These are phyloP conservation scores for Brienomyrus longianalis DNA, from an alignment of 2,113 vertebrate genomes.

Conservation along the genomic window DNA sequence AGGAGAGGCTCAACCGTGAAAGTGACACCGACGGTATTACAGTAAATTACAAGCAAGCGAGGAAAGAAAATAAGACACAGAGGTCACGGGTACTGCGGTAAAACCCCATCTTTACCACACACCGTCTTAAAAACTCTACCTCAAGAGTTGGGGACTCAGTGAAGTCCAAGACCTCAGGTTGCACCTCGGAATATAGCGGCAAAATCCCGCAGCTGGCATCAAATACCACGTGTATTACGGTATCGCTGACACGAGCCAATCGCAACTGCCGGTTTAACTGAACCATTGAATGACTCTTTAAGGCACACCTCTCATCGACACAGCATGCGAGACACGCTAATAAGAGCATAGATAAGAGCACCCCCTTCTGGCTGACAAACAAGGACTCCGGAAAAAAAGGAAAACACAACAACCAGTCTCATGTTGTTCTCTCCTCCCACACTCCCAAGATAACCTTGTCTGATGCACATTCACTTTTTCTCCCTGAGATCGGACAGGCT, in stretches of 20 bases:
- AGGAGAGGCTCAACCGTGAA: neutral
- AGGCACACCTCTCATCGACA: neutral
- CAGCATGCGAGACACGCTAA: neutral
- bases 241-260: neutral
- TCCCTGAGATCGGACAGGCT: neutral
- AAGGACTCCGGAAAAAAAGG: neutral
- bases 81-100: neutral
- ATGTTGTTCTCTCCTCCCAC: neutral
- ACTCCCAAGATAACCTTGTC: neutral
- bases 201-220: neutral
- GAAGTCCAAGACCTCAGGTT: neutral
- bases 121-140: neutral
- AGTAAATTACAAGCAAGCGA: neutral
- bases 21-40: neutral
- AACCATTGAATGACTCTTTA: neutral
- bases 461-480: neutral
- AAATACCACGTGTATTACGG: neutral
- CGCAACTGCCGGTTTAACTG: neutral
- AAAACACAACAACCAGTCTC: neutral
- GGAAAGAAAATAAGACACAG: neutral
- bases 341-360: neutral
- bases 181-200: neutral
- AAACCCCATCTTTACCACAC: neutral
- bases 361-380: conserved; percentile 5
- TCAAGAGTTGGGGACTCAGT: neutral